These are phyloP conservation scores for Latheticus oryzae DNA, from an alignment of 2,888 invertebrate species.

Conservation along the genomic window DNA sequence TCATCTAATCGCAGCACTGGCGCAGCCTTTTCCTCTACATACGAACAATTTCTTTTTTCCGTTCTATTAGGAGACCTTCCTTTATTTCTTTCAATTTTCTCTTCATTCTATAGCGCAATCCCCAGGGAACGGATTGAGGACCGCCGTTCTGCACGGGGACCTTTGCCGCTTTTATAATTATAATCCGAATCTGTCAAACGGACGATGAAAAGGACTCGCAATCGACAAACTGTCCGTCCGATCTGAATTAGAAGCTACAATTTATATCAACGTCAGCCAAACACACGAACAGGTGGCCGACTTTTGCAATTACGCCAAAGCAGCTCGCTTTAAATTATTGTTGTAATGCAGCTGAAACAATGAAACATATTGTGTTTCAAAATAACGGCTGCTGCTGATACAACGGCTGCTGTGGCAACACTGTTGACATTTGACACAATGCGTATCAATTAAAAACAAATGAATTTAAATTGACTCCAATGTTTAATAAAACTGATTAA, in stretches of 20 bases:
- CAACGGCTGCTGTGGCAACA: slow-evolving; percentile 1
- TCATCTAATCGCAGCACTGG: slow-evolving; percentile 67
- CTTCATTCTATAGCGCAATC: slow-evolving; percentile 66
- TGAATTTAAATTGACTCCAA: slow-evolving; percentile 16
- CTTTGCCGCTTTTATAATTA: slow-evolving; percentile 39
- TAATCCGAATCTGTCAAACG: slow-evolving; percentile 38
- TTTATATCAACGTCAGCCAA: slow-evolving; percentile 19
- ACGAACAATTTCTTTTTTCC: slow-evolving; percentile 62
- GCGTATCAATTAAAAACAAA: slow-evolving; percentile 24
- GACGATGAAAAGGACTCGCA: slow-evolving; percentile 20
- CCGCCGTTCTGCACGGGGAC: slow-evolving; percentile 26
- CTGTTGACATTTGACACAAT: slow-evolving; percentile 19
- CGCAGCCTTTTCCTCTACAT: slow-evolving; percentile 56
- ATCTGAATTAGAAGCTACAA: slow-evolving; percentile 1
- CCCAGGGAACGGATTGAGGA: slow-evolving; percentile 55
- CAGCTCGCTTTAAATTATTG: slow-evolving; percentile 13
- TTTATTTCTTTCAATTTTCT: slow-evolving; percentile 69
- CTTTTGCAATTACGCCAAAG: slow-evolving; percentile 17
- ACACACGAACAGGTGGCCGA: slow-evolving; percentile 29
- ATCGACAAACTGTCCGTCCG: slow-evolving; percentile 16
- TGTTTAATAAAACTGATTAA: too few species aligned
- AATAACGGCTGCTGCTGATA: slow-evolving; percentile 17
- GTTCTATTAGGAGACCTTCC: slow-evolving; percentile 62
- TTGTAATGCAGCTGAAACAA: slow-evolving; percentile 23
- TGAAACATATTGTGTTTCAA: slow-evolving; percentile 30